Conservation (phyloP, 2,113 vertebrate genomes). For the Corythornis vintsioides region DNA sequence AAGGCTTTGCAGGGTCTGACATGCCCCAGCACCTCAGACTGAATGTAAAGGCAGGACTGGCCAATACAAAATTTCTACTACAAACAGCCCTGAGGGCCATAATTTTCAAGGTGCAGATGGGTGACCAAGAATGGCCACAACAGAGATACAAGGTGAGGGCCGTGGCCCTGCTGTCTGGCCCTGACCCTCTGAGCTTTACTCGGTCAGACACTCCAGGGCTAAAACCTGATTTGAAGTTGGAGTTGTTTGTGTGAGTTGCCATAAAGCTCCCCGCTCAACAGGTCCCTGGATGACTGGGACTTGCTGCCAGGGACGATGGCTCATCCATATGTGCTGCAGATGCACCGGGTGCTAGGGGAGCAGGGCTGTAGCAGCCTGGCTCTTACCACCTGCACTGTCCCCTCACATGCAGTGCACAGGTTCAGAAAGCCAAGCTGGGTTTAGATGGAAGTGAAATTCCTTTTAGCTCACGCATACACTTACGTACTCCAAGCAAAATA, state of each 20-base stretch:
- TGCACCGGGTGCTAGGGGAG: not conserved
- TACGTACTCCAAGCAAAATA: not conserved
- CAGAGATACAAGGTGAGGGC: accelerated
- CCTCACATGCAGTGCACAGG: accelerated
- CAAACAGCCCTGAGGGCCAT: not conserved
- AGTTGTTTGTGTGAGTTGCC: not conserved
- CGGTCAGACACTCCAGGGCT: not conserved
- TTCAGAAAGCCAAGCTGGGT: not conserved
- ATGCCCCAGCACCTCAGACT: not conserved
- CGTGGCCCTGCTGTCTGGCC: not conserved
- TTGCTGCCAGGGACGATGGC: not conserved
- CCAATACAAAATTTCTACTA: not conserved
- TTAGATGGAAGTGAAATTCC: not conserved
- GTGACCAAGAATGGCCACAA: not conserved
- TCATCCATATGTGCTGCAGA: not conserved
- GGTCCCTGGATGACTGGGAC: not conserved
- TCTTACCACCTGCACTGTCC: not conserved
- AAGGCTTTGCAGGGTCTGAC: not conserved
- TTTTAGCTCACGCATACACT: not conserved
- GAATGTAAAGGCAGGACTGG: not conserved
- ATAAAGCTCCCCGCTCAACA: not conserved
- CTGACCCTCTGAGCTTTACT: not conserved
- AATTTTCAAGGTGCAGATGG: not conserved
- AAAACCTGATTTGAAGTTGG: not conserved
- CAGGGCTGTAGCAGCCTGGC: not conserved